Base-by-base conservation (phyloP, 2,113 vertebrate species). In the Zeus faber region DNA sequence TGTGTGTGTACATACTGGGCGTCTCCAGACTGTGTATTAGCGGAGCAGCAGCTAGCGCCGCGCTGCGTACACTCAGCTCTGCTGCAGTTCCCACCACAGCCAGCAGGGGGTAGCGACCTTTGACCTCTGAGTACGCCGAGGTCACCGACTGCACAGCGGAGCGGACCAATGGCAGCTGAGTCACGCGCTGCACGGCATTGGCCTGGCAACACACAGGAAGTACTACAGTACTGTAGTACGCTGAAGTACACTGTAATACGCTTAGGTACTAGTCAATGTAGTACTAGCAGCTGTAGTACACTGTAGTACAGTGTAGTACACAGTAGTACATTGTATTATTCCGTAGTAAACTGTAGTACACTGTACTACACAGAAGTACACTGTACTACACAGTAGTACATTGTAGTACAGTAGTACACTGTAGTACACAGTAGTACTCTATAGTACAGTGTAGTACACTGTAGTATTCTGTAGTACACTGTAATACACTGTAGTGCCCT, bases 1-100 rank as follows among this genome's bases (percentile, higher is more conserved):
- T 43, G 13, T 7, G 8, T 13, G 7, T 29, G 24, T 44, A 14
- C 37, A 27, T n/a, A 91, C 89, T 79, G 63, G 89, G 86, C 0
- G 83, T 72, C 60, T 86, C 69, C 72, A 91, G 76, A 3, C 64
- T 85, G 57, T 77, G 66, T 6, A 91, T 48, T 0, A 91, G 50
- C 10, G 89, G 87, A 1, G 72, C 68, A 7, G 85, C 83, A 10
- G 63, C 66, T 1, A 65, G 35, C 11, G 82, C 76, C 27, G 77
- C 13, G 5, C 45, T 69, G 14, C 67, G 72, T 20, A 87, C 64
- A 1, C 88, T 58, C 0, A 77, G 27, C 71, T 88, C 81, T 0
- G 82, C 85, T 3, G 75, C 57, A 0, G 50, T 79, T 5, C 81
- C 87, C 72, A 89, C 57, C 55, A 87, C 63, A 6, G 67, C 62